Base-by-base conservation (phyloP, 1,140 invertebrate genomes). In the Drosophila bocqueti region DNA sequence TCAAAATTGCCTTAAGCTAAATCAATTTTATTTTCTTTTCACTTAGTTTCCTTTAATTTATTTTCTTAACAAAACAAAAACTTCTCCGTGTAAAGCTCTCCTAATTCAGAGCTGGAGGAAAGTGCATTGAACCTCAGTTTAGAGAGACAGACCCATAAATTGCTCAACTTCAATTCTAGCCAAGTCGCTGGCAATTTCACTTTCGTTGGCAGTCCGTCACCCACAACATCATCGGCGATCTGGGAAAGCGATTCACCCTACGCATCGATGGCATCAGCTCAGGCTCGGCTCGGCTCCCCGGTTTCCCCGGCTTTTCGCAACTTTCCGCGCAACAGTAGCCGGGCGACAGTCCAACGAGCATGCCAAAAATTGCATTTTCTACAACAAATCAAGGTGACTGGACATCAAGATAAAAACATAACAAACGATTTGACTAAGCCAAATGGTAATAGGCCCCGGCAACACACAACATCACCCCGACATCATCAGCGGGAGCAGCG, bases 331-430 rank as follows among this genome's bases (percentile, higher is more conserved):
- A 73, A 73, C 69, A 55, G 69, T 84, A 85, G 82, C 78, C 47
- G 46, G 31, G 45, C 62, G 69, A 73, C 66, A 65, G 64, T 63
- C 61, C 57, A 87, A 57, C 71, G 49, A 75, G 76, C 64, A 89
- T 90, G 86, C 86, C 86, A 90, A 90, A 86, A 91, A 84, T 81
- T 83, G 86, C 79, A 90, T 86, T 90, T 90, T 90, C 82, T 86
- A 91, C 86, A 90, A 90, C 86, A 90, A 90, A 90, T 90, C 86
- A 90, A 91, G 86, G 86, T 91, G 86, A 90, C 86, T 90, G 86
- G 86, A 91, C 86, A 90, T 90, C 86, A 90, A 90, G 86, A 90
- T 90, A 90, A 90, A 90, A 90, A 90, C 86, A 90, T 90, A 90
- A 90, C 86, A 90, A 90, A 90, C 85, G 85, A 90, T 90, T 90